A percentile compares a stretch with the other conserved stretches of the same genome.
Evolutionary conservation across 2,113 vertebrate genomes (phyloP).

Genomic region (Lycaon pictus): DNA sequence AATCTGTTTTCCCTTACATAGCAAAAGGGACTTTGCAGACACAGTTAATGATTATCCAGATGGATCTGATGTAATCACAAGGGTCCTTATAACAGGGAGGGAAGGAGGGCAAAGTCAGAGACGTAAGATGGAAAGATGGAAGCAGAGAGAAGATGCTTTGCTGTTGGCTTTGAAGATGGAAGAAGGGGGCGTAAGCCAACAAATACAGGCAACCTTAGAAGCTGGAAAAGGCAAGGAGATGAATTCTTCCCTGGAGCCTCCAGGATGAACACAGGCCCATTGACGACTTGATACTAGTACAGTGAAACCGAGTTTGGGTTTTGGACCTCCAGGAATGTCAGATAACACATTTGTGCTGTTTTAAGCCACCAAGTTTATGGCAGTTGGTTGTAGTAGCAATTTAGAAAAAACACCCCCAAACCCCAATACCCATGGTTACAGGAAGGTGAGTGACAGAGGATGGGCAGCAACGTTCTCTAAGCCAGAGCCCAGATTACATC

Average conservation of each 20-base stretch:
- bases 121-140: not conserved
- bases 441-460: not conserved
- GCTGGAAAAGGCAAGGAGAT: not conserved
- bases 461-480: not conserved
- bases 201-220: not conserved
- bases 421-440: not conserved
- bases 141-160: not conserved
- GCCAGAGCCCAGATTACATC: not conserved
- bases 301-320: slow-evolving; percentile 9
- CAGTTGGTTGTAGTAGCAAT: not conserved
- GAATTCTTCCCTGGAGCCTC: not conserved
- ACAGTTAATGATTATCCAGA: not conserved
- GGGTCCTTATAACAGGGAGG: not conserved
- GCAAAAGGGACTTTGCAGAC: not conserved
- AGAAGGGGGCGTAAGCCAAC: not conserved
- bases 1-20: not conserved
- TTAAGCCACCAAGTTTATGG: not conserved
- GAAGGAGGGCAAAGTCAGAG: not conserved
- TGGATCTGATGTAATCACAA: not conserved
- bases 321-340: not conserved
- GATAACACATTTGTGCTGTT: not conserved
- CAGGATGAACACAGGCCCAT: not conserved
- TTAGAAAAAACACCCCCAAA: not conserved
- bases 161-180: not conserved
- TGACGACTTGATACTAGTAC: not conserved